phyloP scores from a whole-genome alignment of 2,113 vertebrate genomes.

The Albula goreensis region DNA sequence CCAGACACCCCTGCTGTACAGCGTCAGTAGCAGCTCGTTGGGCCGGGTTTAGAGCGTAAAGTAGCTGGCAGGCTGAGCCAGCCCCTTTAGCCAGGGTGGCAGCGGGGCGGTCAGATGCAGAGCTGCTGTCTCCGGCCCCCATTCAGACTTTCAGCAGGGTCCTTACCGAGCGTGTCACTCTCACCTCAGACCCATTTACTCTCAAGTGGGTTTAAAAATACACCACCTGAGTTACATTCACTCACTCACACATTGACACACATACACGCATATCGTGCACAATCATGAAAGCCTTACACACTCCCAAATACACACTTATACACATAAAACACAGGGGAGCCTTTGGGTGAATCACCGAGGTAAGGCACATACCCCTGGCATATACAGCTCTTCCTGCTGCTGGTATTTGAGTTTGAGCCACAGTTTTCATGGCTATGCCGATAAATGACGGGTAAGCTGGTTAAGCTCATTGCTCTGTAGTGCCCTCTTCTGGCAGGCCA shows the following conservation, averaged over 20 bases:
- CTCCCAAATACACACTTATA: not conserved
- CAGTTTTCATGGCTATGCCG: no score
- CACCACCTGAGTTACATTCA: not conserved
- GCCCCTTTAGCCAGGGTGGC: not conserved
- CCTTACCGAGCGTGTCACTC: not conserved
- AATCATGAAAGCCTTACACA: not conserved
- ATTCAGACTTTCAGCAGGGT: not conserved
- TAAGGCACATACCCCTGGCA: no score
- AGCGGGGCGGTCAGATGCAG: not conserved
- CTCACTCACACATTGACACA: not conserved
- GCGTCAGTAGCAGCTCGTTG: not conserved
- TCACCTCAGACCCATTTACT: not conserved
- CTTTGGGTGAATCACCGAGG: no score
- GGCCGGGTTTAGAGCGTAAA: not conserved
- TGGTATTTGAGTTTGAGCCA: no score
- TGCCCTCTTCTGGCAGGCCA: no score
- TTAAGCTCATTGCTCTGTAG: no score
- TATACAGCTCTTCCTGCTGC: no score
- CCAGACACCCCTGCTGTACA: not conserved
- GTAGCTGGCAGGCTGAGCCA: not conserved
- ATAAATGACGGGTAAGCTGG: no score
- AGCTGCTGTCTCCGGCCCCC: not conserved
- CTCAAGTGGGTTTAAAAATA: conserved; percentile 4
- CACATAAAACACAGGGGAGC: not conserved
- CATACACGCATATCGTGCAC: not conserved